These are phyloP conservation scores for Seira musarum DNA, from an alignment of 2,888 invertebrate species.

Conservation along the genomic window DNA sequence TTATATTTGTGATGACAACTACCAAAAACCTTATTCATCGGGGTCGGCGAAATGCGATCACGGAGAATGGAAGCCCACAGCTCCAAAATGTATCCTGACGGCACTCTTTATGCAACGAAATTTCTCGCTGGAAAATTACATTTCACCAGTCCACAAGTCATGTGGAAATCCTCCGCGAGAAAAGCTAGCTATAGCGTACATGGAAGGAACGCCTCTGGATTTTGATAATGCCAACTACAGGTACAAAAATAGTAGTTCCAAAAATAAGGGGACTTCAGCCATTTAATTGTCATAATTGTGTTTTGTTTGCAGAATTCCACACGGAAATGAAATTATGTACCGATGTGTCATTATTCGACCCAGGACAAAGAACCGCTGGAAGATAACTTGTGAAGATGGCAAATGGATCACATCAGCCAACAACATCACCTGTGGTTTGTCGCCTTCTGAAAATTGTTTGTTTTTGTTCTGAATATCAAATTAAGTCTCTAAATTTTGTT, in stretches of 20 bases:
- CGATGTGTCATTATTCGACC: conserved; percentile 75
- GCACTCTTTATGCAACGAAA: conserved; percentile 41
- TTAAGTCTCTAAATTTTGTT: neutral
- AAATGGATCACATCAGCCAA: conserved; percentile 82
- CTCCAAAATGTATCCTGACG: conserved; percentile 78
- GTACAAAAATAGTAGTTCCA: conserved; percentile 36
- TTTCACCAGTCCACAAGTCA: conserved; percentile 67
- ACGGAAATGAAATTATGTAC: conserved; percentile 88
- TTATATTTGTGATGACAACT: conserved; percentile 65
- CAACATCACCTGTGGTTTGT: conserved; percentile 73
- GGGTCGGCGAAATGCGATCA: conserved; percentile 77
- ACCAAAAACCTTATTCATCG: conserved; percentile 58
- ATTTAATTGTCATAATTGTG: neutral
- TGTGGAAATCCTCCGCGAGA: conserved; percentile 83
- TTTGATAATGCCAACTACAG: conserved; percentile 75
- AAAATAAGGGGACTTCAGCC: neutral
- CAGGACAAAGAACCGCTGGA: conserved; percentile 81
- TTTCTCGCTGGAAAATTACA: conserved; percentile 31
- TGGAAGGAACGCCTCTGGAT: conserved; percentile 80
- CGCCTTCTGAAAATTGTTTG: neutral
- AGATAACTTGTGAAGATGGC: conserved; percentile 87
- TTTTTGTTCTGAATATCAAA: neutral
- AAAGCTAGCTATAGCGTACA: conserved; percentile 81
- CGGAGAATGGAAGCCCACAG: conserved; percentile 85
- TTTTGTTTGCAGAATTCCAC: conserved; percentile 76